Conservation (phyloP, 2,797 vertebrate genomes). For the Gymnoscopelus microlampas region DNA sequence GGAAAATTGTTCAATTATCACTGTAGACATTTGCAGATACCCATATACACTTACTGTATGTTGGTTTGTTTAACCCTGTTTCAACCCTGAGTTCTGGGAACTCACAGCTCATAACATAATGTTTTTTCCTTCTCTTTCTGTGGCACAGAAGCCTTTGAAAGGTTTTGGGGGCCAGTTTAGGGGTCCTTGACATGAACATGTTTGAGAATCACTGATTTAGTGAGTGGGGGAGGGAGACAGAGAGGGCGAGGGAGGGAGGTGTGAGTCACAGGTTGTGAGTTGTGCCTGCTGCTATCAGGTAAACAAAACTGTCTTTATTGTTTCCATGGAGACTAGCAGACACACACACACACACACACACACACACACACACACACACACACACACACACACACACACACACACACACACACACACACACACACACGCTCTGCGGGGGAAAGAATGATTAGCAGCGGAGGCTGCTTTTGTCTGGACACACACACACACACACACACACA, state of each 20-base stretch:
- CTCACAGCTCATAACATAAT: too few relatives aligned
- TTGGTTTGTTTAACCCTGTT: too few relatives aligned
- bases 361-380: background rate
- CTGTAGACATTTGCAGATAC: too few relatives aligned
- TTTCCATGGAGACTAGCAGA: slow-evolving; percentile 60
- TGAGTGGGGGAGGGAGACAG: background rate
- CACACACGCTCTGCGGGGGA: background rate
- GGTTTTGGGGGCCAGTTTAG: background rate
- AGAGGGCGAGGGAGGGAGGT: background rate
- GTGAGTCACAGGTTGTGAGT: slow-evolving; percentile 64
- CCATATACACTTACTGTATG: too few relatives aligned
- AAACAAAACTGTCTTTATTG: slow-evolving; percentile 61
- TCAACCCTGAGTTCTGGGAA: too few relatives aligned
- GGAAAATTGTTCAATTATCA: too few relatives aligned
- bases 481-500: slow-evolving; percentile 5
- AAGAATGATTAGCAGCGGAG: too few relatives aligned
- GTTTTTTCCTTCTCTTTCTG: too few relatives aligned
- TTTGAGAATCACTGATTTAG: background rate
- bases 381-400: background rate
- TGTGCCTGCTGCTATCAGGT: slow-evolving; percentile 20
- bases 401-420: background rate
- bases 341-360: background rate
- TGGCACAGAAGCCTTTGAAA: too few relatives aligned
- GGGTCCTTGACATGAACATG: background rate
- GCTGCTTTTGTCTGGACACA: background rate